Conservation (phyloP, 1,140 invertebrate genomes). For the Scaptomyza graminum region DNA sequence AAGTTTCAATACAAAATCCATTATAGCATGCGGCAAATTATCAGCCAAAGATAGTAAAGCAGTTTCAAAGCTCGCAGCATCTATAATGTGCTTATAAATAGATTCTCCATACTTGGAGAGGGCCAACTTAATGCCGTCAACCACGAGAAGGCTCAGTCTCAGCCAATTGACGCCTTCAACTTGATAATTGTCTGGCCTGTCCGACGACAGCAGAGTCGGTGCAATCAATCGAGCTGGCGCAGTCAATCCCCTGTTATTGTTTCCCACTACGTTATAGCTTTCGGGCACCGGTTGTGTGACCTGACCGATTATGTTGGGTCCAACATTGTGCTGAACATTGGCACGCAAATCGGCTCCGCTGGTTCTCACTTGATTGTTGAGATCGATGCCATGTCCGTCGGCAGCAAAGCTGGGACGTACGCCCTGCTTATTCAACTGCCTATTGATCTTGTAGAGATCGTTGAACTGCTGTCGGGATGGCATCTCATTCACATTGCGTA, state of each 20-base stretch:
- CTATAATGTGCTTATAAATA: conserved; percentile 43
- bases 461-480: conserved; percentile 70
- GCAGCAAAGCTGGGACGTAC: conserved; percentile 53
- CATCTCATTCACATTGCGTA: conserved; percentile 73
- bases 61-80: conserved; percentile 50
- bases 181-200: conserved; percentile 33
- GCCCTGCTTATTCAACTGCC: conserved; percentile 54
- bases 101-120: conserved; percentile 30
- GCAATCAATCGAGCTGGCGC: conserved; percentile 19
- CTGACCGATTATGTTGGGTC: conserved; percentile 52
- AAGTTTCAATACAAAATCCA: conserved; percentile 34
- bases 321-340: conserved; percentile 66
- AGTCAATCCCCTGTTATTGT: background rate
- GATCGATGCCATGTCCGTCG: conserved; percentile 47
- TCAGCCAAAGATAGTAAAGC: conserved; percentile 34
- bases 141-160: conserved; percentile 35
- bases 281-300: conserved; percentile 46
- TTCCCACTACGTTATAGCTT: background rate
- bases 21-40: background rate
- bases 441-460: conserved; percentile 75
- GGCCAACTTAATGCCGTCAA: conserved; percentile 14
- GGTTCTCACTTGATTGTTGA: conserved; percentile 59
- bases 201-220: background rate
- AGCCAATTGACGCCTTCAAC: conserved; percentile 33
- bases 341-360: conserved; percentile 51